Percentiles rank a stretch among this genome's conserved stretches.
phyloP scores from a whole-genome alignment of 2,888 invertebrate genomes.

The Himalopsyche tibetana region DNA sequence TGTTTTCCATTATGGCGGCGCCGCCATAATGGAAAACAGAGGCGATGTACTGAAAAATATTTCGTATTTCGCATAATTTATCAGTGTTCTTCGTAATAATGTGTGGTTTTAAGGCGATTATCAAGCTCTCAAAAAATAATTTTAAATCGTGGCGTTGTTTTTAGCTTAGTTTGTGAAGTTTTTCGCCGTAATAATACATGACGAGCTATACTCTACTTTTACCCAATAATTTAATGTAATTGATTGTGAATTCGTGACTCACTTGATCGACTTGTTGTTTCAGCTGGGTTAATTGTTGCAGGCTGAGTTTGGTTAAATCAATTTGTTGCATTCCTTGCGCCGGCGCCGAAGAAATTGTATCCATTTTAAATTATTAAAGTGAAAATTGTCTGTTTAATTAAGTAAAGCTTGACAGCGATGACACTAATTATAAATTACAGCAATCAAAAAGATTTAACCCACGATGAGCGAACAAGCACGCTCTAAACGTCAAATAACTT shows the following conservation, averaged over 20 bases:
- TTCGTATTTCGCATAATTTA: too few species aligned
- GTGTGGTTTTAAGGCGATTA: too few species aligned
- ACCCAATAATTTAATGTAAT: neutral
- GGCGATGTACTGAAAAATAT: too few species aligned
- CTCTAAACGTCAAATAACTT: neutral
- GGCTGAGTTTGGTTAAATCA: conserved; percentile 86
- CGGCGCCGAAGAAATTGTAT: conserved; percentile 71
- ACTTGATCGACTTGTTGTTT: conserved; percentile 93
- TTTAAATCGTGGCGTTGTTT: too few species aligned
- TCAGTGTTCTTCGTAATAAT: too few species aligned
- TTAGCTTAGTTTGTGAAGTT: too few species aligned
- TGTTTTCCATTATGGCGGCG: too few species aligned
- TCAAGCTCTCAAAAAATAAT: too few species aligned
- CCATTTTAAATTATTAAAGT: conserved; percentile 46
- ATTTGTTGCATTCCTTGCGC: conserved; percentile 85
- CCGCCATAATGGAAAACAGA: too few species aligned
- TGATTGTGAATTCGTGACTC: conserved; percentile 61
- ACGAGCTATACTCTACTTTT: too few species aligned
- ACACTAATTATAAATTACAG: neutral
- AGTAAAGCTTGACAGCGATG: neutral
- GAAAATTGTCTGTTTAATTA: neutral
- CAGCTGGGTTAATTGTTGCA: conserved; percentile 88
- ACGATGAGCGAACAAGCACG: neutral
- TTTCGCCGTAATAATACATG: too few species aligned
- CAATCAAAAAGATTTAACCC: neutral